Evolutionary conservation across 2,797 vertebrate species (phyloP), one percentile per base, ranked within the genome.

Genomic region (Botia kubotai): DNA sequence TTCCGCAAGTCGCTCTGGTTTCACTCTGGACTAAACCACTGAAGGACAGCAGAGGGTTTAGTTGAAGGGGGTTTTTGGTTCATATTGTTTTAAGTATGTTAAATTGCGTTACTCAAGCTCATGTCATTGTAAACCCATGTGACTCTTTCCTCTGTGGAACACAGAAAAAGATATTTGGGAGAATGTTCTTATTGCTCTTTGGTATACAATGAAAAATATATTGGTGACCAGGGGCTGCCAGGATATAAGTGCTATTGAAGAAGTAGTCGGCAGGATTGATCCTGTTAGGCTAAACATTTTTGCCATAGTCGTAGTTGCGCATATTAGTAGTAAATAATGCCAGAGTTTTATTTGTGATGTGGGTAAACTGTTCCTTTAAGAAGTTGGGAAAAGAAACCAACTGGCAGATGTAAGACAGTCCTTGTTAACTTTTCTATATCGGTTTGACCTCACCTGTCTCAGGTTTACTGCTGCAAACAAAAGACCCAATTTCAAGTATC

Each of bases 1-100:
- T 91, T 92, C 89, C 86, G 79, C 75, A 55, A 33, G 6, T 68
- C 81, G 72, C 80, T 73, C 86, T 46, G 21, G 23, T 72, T 75
- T 83, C 85, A 66, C 65, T 17, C 4, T 57, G 62, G 55, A 67
- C 80, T 67, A 57, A 63, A 76, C 65, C 76, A 65, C 65, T 33
- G n/a, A 7, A 12, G 19, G 17, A 66, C 17, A 68, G 72, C 75
- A 58, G 52, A 50, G 23, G 58, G 73, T 46, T 66, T 4, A 53
- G 11, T 57, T 62, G 62, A 69, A 65, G 43, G 14, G 50, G 8
- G n/a, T 43, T 67, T 46, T 57, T 68, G 50, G 19, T 58, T 50
- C 17, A 29, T 29, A 48, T 33, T 63, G 60, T 26, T 63, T 13
- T 4, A 60, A 60, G 21, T 5, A 33, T 17, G 33, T 39, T 17